phyloP scores from a whole-genome alignment of 2,113 vertebrate species.

The Spizaetus ornatus region DNA sequence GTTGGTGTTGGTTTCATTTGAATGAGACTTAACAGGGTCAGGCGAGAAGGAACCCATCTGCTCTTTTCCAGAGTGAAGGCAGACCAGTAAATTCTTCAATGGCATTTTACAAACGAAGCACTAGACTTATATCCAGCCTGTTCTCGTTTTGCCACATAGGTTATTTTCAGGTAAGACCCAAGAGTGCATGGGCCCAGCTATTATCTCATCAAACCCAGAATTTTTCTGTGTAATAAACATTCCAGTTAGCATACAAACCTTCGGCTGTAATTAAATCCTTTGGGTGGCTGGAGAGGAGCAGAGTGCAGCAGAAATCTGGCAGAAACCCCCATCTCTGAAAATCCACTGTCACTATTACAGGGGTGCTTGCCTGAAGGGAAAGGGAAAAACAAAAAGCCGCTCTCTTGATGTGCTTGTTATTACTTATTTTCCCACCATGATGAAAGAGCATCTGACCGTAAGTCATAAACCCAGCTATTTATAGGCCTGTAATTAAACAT shows the following conservation, averaged over 20 bases:
- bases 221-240: background rate
- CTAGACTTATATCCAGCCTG: background rate
- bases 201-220: background rate
- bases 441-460: background rate
- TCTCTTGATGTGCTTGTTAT: background rate
- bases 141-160: background rate
- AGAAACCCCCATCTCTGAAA: background rate
- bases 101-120: background rate
- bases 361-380: background rate
- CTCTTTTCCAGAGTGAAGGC: background rate
- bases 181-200: background rate
- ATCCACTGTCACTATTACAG: fast-evolving
- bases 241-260: background rate
- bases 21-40: background rate
- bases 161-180: background rate
- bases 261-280: background rate
- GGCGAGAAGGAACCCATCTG: background rate
- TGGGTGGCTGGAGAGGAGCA: background rate
- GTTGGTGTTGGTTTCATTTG: background rate
- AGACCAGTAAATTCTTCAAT: background rate
- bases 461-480: constrained; percentile 1
- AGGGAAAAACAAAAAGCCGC: fast-evolving
- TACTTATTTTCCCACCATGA: background rate
- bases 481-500: constrained; percentile 40
- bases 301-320: background rate